A percentile compares a stretch with the other conserved stretches of the same genome.
phyloP scores from a whole-genome alignment of 2,797 vertebrate species.

The Chiloscyllium punctatum region DNA sequence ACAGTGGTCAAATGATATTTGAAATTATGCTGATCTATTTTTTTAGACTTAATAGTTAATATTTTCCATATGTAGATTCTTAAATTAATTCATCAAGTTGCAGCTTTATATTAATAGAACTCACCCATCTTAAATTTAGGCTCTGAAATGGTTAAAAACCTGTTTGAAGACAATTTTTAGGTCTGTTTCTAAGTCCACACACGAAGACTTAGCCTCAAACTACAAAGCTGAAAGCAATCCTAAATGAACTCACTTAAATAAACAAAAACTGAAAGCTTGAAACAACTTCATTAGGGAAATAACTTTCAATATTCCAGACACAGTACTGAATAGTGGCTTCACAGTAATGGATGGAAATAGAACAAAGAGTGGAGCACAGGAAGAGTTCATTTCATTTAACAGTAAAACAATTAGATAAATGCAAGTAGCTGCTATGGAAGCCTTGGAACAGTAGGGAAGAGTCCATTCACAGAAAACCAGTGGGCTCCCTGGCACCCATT shows the following conservation, averaged over 20 bases:
- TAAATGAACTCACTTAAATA: background rate
- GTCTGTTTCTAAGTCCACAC: background rate
- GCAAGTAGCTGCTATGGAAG: background rate
- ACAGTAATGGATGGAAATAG: background rate
- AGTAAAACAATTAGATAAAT: background rate
- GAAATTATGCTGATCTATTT: background rate
- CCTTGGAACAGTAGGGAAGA: background rate
- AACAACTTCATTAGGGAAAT: background rate
- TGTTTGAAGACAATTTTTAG: background rate
- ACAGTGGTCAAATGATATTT: background rate
- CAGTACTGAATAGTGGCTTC: background rate
- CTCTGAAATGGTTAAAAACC: background rate
- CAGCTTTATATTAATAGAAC: background rate
- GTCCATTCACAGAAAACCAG: background rate
- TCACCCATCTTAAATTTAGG: background rate
- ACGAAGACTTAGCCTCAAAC: background rate
- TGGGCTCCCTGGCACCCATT: background rate
- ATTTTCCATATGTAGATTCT: background rate
- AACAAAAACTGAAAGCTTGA: background rate
- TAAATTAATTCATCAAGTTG: background rate
- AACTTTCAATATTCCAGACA: background rate
- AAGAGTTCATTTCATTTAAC: background rate
- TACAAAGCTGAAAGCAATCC: background rate
- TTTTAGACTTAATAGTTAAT: background rate
- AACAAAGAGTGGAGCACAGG: background rate